Evolutionary conservation across 2,113 vertebrate genomes (phyloP).

Genomic region (Saccopteryx leptura): DNA sequence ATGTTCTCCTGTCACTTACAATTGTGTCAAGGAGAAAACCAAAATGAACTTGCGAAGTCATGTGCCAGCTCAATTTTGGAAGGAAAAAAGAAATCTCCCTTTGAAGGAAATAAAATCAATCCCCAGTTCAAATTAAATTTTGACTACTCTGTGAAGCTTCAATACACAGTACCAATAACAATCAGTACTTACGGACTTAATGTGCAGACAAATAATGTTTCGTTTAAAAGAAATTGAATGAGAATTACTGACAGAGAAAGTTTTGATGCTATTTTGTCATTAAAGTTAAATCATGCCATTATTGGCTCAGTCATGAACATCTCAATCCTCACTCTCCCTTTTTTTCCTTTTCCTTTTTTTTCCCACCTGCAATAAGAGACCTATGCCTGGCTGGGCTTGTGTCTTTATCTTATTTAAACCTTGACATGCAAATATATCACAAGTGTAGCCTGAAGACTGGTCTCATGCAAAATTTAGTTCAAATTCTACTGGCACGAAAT

Average conservation of each 20-base stretch:
- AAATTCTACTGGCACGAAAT: slow-evolving; percentile 87
- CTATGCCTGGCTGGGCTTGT: slow-evolving; percentile 81
- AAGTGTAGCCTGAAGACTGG: slow-evolving; percentile 89
- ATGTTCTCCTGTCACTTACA: slow-evolving; percentile 83
- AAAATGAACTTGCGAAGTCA: slow-evolving; percentile 90
- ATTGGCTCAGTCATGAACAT: slow-evolving; percentile 83
- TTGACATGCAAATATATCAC: slow-evolving; percentile 88
- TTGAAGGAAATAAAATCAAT: slow-evolving; percentile 90
- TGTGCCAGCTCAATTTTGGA: slow-evolving; percentile 87
- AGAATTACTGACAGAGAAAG: slow-evolving; percentile 87
- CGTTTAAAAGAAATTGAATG: slow-evolving; percentile 89
- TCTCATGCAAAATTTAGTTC: slow-evolving; percentile 90
- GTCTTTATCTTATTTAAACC: slow-evolving; percentile 89
- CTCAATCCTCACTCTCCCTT: slow-evolving; percentile 74
- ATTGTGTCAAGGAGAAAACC: slow-evolving; percentile 85
- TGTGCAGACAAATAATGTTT: slow-evolving; percentile 88
- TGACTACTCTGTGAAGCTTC: slow-evolving; percentile 87
- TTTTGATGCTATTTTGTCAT: slow-evolving; percentile 87
- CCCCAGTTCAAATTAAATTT: slow-evolving; percentile 90
- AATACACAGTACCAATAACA: slow-evolving; percentile 87
- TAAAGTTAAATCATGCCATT: slow-evolving; percentile 86
- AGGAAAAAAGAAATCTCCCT: slow-evolving; percentile 86
- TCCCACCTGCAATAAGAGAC: slow-evolving; percentile 73
- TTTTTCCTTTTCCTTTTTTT: not conserved
- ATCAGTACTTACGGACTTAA: slow-evolving; percentile 86